Conservation (phyloP, 2,888 invertebrate species). For the Ceramica pisi region DNA sequence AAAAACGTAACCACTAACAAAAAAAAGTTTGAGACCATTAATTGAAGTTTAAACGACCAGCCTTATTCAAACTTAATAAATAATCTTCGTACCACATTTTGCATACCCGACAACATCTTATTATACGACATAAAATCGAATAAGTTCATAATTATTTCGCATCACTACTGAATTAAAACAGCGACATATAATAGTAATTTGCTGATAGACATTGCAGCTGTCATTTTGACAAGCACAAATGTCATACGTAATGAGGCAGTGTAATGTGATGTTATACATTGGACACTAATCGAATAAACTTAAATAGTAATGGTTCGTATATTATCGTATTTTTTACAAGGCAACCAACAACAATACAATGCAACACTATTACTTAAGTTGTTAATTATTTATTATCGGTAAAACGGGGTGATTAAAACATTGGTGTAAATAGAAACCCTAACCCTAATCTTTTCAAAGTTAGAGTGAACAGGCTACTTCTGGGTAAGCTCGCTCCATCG, state of each 20-base stretch:
- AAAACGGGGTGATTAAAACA: no score
- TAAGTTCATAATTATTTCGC: constrained; percentile 55
- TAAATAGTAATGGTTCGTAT: no score
- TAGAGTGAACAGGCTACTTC: no score
- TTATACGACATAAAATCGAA: constrained; percentile 55
- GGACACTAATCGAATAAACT: constrained; percentile 7
- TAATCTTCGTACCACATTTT: constrained; percentile 26
- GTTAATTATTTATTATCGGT: no score
- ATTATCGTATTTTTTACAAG: no score
- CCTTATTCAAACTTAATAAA: constrained; percentile 26
- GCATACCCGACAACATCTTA: constrained; percentile 48
- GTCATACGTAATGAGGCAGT: constrained; percentile 66
- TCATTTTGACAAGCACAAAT: constrained; percentile 73
- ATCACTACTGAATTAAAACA: constrained; percentile 35
- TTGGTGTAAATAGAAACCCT: no score
- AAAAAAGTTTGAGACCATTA: no score
- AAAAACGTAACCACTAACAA: not conserved
- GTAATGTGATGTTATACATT: constrained; percentile 69
- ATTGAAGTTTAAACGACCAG: constrained; percentile 16
- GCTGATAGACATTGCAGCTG: constrained; percentile 66
- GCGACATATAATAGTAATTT: constrained; percentile 45
- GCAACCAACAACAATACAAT: no score
- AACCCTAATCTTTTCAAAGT: no score
- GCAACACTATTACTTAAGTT: no score
- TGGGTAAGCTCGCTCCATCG: no score